Evolutionary conservation across 2,797 vertebrate genomes (phyloP), one percentile per base, ranked within the genome.

Genomic region (Oophaga sylvatica): DNA sequence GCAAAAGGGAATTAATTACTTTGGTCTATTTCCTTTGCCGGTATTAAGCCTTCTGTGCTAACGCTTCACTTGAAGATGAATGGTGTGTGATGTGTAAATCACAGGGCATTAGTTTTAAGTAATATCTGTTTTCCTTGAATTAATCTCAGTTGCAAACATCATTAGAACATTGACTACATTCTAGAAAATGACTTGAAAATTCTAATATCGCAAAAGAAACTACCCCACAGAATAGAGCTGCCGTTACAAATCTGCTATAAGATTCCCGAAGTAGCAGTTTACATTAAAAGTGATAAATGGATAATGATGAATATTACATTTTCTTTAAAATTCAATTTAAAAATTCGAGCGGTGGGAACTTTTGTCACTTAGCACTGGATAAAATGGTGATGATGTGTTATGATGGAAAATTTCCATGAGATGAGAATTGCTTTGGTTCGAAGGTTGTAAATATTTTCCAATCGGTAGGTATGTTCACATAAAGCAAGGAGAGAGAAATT

Each of bases 1-100:
- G 31, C 63, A 70, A 68, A 68, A 60, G 73, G 81, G 68, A 87
- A 87, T 81, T 63, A n/a, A 87, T 87, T 53, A 79, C 57, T 29
- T 48, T 16, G 11, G 9, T 17, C 13, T 70, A 59, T 59, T 79
- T 75, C 29, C 31, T 29, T 35, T 70, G 63, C 63, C 19, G 68
- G 53, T 35, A 22, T 29, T 59, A 59, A 71, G 67, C 53, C 53
- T 53, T 76, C 73, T 53, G 45, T 53, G 48, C 45, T 15, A 76
- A 76, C n/a, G 16, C n/a, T 59, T 59, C 63, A 15, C 45, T 10
- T 45, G 20, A 73, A 83, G 81, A 83, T 26, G 41, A 59, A 73
- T 81, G 80, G 48, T 31, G 29, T 57, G 67, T 31, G 65, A 59
- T 73, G 29, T 73, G 56, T 13, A 83, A 60, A 83, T 73, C 53